Conservation (phyloP, 53 echinoderm and acorn worm species). For the Mesocentrotus franciscanus region DNA sequence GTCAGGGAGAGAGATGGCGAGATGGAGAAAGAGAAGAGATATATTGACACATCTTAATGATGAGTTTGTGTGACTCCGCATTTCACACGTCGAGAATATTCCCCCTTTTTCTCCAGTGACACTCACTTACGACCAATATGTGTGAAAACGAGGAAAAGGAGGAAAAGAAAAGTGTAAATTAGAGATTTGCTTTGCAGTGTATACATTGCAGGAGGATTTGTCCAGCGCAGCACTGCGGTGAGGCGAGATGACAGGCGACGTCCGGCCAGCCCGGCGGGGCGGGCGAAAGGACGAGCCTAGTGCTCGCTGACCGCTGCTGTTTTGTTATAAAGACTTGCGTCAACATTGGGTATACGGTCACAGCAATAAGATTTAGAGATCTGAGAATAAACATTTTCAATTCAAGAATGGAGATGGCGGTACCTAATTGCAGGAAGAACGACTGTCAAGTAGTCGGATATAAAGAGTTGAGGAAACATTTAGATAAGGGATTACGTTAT, state of each 20-base stretch:
- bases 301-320: constrained; percentile 7
- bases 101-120: background rate
- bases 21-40: constrained; percentile 29
- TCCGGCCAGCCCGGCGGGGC: background rate
- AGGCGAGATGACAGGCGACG: constrained; percentile 27
- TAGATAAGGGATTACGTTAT: constrained; percentile 38
- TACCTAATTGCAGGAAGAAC: background rate
- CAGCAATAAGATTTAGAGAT: constrained; percentile 27
- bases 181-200: constrained; percentile 51
- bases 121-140: background rate
- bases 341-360: constrained; percentile 5
- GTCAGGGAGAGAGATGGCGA: background rate
- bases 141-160: constrained; percentile 43
- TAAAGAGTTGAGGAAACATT: constrained; percentile 43
- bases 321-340: constrained; percentile 20
- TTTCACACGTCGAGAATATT: constrained; percentile 42
- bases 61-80: constrained; percentile 49
- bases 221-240: background rate
- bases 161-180: constrained; percentile 49
- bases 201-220: constrained; percentile 17
- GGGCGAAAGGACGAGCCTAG: constrained; percentile 22
- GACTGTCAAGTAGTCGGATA: background rate
- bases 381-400: constrained; percentile 18
- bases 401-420: background rate
- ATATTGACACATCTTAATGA: constrained; percentile 51